These are phyloP conservation scores for Podarcis muralis DNA, from an alignment of 2,113 vertebrate species.

Conservation along the genomic window DNA sequence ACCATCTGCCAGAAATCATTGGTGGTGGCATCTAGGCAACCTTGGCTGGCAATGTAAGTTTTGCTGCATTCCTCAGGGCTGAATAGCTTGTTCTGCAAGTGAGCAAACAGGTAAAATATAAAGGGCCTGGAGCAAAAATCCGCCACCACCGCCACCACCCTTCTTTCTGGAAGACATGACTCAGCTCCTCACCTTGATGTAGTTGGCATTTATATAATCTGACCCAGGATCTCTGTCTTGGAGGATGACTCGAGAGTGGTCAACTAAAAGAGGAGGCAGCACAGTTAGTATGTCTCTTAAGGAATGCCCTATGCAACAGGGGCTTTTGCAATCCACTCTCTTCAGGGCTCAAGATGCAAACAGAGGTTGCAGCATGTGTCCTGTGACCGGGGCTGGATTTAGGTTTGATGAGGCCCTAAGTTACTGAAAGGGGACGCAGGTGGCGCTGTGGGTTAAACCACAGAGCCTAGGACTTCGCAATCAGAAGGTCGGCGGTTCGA, in stretches of 20 bases:
- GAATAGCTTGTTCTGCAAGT: slow-evolving; percentile 73
- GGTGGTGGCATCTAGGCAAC: slow-evolving; percentile 87
- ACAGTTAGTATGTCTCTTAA: slow-evolving; percentile 11
- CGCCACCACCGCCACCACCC: not conserved
- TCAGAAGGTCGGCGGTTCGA: no score
- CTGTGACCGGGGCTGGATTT: no score
- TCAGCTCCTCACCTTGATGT: slow-evolving; percentile 80
- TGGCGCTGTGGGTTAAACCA: no score
- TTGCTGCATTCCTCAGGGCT: slow-evolving; percentile 78
- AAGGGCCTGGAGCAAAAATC: not conserved
- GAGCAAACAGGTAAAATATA: not conserved
- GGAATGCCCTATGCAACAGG: not conserved
- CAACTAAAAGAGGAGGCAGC: slow-evolving; percentile 75
- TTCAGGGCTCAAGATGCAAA: not conserved
- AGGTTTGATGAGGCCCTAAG: no score
- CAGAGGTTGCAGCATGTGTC: not conserved
- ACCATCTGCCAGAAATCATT: slow-evolving; percentile 96
- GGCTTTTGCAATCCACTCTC: not conserved
- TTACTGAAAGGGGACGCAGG: no score
- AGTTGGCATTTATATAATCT: slow-evolving; percentile 97
- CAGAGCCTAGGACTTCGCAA: no score
- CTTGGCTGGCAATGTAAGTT: slow-evolving; percentile 93
- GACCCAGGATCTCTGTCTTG: slow-evolving; percentile 83
- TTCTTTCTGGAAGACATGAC: not conserved
- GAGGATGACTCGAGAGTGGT: slow-evolving; percentile 89